These are phyloP conservation scores for Apeltes quadracus DNA, from an alignment of 2,113 vertebrate genomes.

Conservation along the genomic window DNA sequence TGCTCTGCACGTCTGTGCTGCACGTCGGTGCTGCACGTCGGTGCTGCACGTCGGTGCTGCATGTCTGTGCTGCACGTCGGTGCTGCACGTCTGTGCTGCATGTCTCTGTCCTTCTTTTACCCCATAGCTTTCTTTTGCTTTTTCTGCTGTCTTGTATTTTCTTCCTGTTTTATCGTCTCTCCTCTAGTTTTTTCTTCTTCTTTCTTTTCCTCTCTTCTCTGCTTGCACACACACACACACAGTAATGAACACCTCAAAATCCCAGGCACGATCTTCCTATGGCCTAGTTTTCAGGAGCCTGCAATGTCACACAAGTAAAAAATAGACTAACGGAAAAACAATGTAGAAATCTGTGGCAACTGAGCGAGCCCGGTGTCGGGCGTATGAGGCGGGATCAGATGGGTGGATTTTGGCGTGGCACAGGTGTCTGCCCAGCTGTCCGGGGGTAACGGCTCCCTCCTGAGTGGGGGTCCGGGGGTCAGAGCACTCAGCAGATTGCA, in stretches of 20 bases:
- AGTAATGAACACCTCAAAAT: slow-evolving; percentile 68
- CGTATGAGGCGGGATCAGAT: slow-evolving; percentile 40
- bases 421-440: slow-evolving; percentile 52
- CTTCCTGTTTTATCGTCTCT: slow-evolving; percentile 1
- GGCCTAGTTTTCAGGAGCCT: slow-evolving; percentile 68
- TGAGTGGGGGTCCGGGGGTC: slow-evolving; percentile 31
- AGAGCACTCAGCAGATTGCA: slow-evolving; percentile 4
- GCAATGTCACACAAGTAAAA: slow-evolving; percentile 65
- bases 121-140: slow-evolving; percentile 14
- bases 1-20: too few relatives aligned
- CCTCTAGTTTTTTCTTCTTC: not conserved
- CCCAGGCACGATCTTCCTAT: slow-evolving; percentile 70
- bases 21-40: not conserved
- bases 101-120: slow-evolving; percentile 11
- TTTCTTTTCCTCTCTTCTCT: slow-evolving; percentile 20
- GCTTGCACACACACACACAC: slow-evolving; percentile 10
- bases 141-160: slow-evolving; percentile 22
- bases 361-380: slow-evolving; percentile 46
- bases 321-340: slow-evolving; percentile 63
- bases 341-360: slow-evolving; percentile 47
- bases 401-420: slow-evolving; percentile 44
- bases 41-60: not conserved
- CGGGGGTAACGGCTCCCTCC: slow-evolving; percentile 29
- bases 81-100: not conserved
- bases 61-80: slow-evolving; percentile 14